phyloP scores from a whole-genome alignment of 2,888 invertebrate genomes.

The Reticulitermes lucifugus region DNA sequence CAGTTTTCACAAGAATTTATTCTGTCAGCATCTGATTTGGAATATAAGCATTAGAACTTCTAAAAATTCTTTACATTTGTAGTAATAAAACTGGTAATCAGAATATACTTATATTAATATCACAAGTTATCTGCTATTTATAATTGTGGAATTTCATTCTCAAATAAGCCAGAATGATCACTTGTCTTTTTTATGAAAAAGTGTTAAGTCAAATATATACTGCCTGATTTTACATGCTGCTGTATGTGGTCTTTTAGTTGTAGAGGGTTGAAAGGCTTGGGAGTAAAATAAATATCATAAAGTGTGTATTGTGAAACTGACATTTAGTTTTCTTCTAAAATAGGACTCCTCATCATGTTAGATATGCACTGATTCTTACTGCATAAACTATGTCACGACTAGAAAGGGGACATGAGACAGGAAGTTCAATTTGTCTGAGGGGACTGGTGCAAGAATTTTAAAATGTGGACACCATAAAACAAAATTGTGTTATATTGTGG shows the following conservation, averaged over 20 bases:
- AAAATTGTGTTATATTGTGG: too few relatives aligned
- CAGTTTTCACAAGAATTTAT: neutral
- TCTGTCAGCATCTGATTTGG: neutral
- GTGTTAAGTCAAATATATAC: neutral
- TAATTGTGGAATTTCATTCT: neutral
- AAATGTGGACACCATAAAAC: too few relatives aligned
- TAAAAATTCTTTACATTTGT: neutral
- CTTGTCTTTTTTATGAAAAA: neutral
- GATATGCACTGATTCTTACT: conserved; percentile 4
- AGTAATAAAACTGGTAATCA: neutral
- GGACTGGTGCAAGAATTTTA: too few relatives aligned
- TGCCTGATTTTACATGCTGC: conserved; percentile 5
- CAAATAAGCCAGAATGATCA: neutral
- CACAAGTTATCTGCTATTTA: neutral
- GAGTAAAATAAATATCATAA: neutral
- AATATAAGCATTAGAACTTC: neutral
- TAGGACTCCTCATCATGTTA: neutral
- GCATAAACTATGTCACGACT: too few relatives aligned
- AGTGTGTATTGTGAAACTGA: neutral
- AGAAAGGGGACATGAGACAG: too few relatives aligned
- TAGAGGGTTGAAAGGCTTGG: neutral
- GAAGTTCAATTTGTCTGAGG: too few relatives aligned
- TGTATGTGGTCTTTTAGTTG: neutral
- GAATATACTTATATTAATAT: neutral
- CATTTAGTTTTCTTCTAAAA: neutral